Evolutionary conservation across 2,888 invertebrate species (phyloP).

Genomic region (Drosophila meridiana): DNA sequence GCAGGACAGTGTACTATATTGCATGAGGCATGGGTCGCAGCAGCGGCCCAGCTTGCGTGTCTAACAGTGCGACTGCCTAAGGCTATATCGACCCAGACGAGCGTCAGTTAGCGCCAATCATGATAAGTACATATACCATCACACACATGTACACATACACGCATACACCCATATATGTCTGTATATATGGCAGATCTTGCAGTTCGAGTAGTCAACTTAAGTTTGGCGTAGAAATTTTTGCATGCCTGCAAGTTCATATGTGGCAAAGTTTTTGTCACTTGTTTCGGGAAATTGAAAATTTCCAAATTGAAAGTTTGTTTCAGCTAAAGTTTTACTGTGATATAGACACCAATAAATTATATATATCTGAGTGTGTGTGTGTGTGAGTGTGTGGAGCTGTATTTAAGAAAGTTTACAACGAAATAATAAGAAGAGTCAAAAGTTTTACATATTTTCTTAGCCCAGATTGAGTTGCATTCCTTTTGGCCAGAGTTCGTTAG

Average conservation of each 20-base stretch:
- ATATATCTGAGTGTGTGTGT: background rate
- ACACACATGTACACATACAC: background rate
- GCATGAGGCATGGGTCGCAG: background rate
- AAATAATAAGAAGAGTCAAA: constrained; percentile 3
- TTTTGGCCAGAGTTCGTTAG: constrained; percentile 8
- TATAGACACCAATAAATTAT: constrained; percentile 25
- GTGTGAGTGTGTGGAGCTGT: background rate
- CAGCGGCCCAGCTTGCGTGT: constrained; percentile 56
- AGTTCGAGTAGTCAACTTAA: constrained; percentile 23
- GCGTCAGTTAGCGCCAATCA: constrained; percentile 48
- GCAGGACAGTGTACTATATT: constrained; percentile 21
- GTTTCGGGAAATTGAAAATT: constrained; percentile 39
- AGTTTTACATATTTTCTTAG: constrained; percentile 21
- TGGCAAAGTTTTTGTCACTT: constrained; percentile 40
- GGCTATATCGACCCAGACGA: constrained; percentile 63
- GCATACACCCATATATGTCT: too few relatives aligned
- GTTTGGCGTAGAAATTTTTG: constrained; percentile 18
- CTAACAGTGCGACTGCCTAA: constrained; percentile 50
- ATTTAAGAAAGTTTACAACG: constrained; percentile 15
- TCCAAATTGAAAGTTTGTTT: constrained; percentile 50
- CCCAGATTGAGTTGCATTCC: constrained; percentile 1
- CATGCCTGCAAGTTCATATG: constrained; percentile 26
- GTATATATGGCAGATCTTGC: constrained; percentile 18
- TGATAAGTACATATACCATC: constrained; percentile 36
- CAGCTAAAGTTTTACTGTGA: constrained; percentile 7